Evolutionary conservation across 1,140 invertebrate species (phyloP), one percentile per base, ranked within the genome.

Genomic region (Drosophila equinoxialis): DNA sequence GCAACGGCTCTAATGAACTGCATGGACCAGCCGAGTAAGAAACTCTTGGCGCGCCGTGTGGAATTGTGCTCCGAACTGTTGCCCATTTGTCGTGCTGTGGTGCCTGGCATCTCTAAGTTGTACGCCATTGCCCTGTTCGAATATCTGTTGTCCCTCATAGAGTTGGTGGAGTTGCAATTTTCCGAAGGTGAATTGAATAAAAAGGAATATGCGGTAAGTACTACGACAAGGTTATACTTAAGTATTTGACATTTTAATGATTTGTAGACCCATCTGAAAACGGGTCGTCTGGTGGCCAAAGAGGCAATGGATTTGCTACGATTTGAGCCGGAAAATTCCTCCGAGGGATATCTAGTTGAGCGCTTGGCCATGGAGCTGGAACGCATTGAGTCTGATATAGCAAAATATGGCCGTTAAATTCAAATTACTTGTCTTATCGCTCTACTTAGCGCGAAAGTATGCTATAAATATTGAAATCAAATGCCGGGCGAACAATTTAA

Each of bases 81-180:
- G 26, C 91, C 93, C 6, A 93, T 97, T 4, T 91, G 96, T 7
- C 94, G 95, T 33, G 93, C 94, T 30, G 91, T 97, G 1, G 95
- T 96, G 42, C 96, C 96, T 0, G 96, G 96, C 59, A 94, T 96
- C 80, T 96, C 95, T 7, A 94, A 96, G 77, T 93, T 94, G 77
- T 84, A 92, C 95, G 96, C 95, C 42, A 94, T 96, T 48, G 94
- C 95, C 8, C 86, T 96, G 48, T 97, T 96, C 64, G 96, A 97
- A 92, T 93, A 96, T 63, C 94, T 96, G 77, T 92, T 94, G 10
- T 93, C 96, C 1, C 92, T 95, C 59, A 92, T 95, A 13, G 94
- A 95, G 69, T 87, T 96, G 8, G 94, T 95, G 0, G 86, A 91
- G 41, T 61, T 90, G 11, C 77, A 90, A 60, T 91, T 89, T 65